Conservation (phyloP, 2,888 invertebrate genomes). For the Cantharis rufa region DNA sequence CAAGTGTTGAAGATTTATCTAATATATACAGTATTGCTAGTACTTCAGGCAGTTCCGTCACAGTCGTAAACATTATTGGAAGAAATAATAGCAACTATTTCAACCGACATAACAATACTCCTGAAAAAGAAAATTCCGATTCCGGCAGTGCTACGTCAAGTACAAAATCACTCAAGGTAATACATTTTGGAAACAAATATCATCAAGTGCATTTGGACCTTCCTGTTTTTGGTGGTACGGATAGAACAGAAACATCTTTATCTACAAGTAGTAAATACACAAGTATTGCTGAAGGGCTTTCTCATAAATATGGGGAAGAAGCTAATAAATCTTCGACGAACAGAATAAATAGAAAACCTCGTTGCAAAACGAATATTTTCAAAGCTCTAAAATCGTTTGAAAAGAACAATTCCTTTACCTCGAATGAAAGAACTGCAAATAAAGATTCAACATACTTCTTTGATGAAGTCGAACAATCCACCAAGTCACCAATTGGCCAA, state of each 20-base stretch:
- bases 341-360: neutral
- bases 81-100: neutral
- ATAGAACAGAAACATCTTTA: too few species aligned
- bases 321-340: neutral
- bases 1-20: neutral
- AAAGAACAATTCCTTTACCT: neutral
- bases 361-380: neutral
- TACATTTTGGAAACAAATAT: too few species aligned
- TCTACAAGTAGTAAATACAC: too few species aligned
- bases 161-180: too few species aligned
- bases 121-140: neutral
- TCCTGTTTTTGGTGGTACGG: too few species aligned
- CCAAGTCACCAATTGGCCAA: too few species aligned
- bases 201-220: too few species aligned
- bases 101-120: neutral
- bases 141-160: too few species aligned
- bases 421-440: neutral
- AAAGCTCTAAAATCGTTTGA: neutral
- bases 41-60: neutral
- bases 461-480: too few species aligned
- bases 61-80: neutral
- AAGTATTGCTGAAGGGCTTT: too few species aligned
- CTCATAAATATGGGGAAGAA: neutral
- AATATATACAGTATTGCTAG: neutral
- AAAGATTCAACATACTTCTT: neutral